Evolutionary conservation across 1,140 invertebrate species (phyloP), one percentile per base, ranked within the genome.

Genomic region (Lepidurus couesii): DNA sequence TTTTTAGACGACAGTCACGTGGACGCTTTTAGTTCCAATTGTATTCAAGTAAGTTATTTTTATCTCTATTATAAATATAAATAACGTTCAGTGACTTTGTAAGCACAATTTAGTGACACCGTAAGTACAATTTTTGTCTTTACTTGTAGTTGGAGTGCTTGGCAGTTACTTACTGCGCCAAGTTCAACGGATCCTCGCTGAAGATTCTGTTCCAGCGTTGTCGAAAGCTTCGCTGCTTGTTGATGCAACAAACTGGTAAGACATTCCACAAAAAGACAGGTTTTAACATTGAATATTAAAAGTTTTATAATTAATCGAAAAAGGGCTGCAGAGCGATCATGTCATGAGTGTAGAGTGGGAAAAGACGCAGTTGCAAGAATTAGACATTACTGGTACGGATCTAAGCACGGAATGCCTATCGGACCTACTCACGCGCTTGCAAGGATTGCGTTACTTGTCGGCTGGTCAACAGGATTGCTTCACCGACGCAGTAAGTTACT

Each of bases 1-100:
- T 99, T 99, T 82, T 93, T 99, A 1, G 97, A 99, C 83, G 98
- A 99, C 88, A 95, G 94, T 0, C 98, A 99, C 83, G 98, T 99
- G 75, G 98, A 99, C 84, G 94, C 97, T 0, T 96, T 99, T 84
- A 95, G 93, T 81, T 95, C 94, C 1, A 96, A 96, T 81, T 95
- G 94, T 84, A 95, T 95, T 82, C 92, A 92, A 88, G 90, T 91
- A 84, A 81, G 75, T 24, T 21, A 13, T 1, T 21, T 21, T 65
- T 21, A 34, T 34, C 3, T 3, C 0, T 34, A 34, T 34, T 34
- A 1, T 34, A 34, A 34, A 9, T 65, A 21, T 1, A 13, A 65
- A 65, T 65, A 7, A 65, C 8, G 8, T 65, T 13, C 2, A 65
- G 47, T 11, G 13, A 13, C 7, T 42, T n/a, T 77, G 26, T 44